Evolutionary conservation across 2,888 invertebrate species (phyloP).

Genomic region (Trypoxylon attenuatum): DNA sequence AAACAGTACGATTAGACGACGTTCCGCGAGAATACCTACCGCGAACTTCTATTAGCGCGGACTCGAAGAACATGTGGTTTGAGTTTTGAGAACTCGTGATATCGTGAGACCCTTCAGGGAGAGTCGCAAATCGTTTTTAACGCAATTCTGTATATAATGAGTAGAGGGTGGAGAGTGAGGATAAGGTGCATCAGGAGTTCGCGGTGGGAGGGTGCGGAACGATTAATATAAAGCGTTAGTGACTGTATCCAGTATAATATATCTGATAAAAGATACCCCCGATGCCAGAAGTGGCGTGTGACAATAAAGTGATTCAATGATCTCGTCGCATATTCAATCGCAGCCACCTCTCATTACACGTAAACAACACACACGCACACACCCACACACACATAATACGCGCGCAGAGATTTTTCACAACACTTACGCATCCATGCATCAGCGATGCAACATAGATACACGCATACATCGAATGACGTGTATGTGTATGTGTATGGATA

Average conservation of each 20-base stretch:
- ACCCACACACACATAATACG: neutral
- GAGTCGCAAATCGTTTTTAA: slow-evolving; percentile 18
- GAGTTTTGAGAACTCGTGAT: too few relatives aligned
- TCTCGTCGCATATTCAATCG: slow-evolving; percentile 56
- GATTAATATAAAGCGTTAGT: slow-evolving; percentile 70
- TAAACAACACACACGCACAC: neutral
- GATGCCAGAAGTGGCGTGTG: slow-evolving; percentile 73
- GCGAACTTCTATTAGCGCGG: slow-evolving; percentile 44
- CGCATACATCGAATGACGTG: neutral
- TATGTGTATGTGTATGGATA: neutral
- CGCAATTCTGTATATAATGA: slow-evolving; percentile 20
- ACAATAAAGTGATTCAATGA: slow-evolving; percentile 74
- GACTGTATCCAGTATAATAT: slow-evolving; percentile 72
- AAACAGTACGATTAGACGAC: slow-evolving; percentile 51
- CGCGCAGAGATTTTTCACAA: neutral
- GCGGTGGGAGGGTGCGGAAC: slow-evolving; percentile 49
- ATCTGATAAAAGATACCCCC: slow-evolving; percentile 72
- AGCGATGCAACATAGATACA: too few relatives aligned
- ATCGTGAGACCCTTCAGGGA: slow-evolving; percentile 11
- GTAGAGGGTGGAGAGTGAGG: slow-evolving; percentile 9
- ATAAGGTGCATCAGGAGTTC: slow-evolving; percentile 48
- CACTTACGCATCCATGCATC: too few relatives aligned
- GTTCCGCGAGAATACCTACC: slow-evolving; percentile 36
- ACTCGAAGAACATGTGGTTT: too few relatives aligned
- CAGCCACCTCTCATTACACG: slow-evolving; percentile 46